Evolutionary conservation across 2,888 invertebrate species (phyloP), one percentile per base, ranked within the genome.

Genomic region (Caenorhabditis sp.): DNA sequence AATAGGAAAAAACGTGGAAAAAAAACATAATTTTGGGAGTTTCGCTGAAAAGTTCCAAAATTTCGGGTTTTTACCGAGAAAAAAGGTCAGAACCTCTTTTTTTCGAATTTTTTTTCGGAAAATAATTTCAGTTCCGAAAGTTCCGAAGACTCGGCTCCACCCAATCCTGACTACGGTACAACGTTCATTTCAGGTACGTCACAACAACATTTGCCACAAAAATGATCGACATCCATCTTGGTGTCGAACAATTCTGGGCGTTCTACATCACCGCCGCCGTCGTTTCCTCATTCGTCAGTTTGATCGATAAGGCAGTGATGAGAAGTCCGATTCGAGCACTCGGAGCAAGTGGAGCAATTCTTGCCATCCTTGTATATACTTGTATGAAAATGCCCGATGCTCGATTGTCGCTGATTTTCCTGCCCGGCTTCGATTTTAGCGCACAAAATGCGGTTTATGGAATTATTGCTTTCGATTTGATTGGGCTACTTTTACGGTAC

Each of bases 331-430:
- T 93, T 54, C 91, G 93, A 50, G 95, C 96, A 58, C 91, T 97
- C 76, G 97, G 97, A 87, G 97, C 97, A 73, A 96, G 95, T 37
- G 97, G 97, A 69, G 96, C 97, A 60, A 94, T 97, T 81, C 93
- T 96, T 93, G 93, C 93, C 26, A 91, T 97, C 59, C 89, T 97
- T 71, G 93, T 93, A 26, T 94, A 93, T 87, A 92, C 94, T 1
- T 97, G 96, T 88, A 91, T 93, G 61, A 92, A 93, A 86, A 93
- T 93, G 89, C 97, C 97, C 5, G 93, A 97, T 79, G 93, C 93
- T n/a, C 91, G 92, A 88, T 90, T 99, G 67, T 92, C 92, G 84
- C 93, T 99, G 71, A 92, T 96, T 69, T 93, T 99, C 88, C 88
- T 99, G 79, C 96, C 96, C 4, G 92, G 93, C 90, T 91, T 94